phyloP scores from a whole-genome alignment of 2,797 vertebrate genomes.

The Tokudaia tokunoshimensis region DNA sequence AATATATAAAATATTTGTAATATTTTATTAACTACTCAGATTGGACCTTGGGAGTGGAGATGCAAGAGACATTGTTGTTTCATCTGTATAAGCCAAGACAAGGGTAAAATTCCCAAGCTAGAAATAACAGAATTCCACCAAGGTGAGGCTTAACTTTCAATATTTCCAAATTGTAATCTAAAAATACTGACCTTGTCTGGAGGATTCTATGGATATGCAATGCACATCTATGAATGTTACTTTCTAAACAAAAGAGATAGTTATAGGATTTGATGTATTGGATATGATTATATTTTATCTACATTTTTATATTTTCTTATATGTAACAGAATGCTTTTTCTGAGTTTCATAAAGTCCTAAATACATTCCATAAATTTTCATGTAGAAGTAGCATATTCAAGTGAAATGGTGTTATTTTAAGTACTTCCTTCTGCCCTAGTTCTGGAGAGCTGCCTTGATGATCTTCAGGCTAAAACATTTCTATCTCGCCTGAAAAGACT shows the following conservation, averaged over 20 bases:
- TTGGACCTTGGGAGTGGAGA: background rate
- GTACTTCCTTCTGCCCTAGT: background rate
- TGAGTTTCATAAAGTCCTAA: slow-evolving; percentile 37
- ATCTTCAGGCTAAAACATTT: background rate
- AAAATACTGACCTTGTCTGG: background rate
- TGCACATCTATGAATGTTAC: background rate
- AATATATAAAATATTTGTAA: background rate
- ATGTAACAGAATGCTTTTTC: slow-evolving; percentile 45
- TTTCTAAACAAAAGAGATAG: background rate
- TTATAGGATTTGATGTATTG: slow-evolving; percentile 9
- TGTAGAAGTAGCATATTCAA: slow-evolving; percentile 29
- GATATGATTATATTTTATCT: background rate
- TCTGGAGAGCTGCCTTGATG: slow-evolving; percentile 13
- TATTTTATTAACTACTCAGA: background rate
- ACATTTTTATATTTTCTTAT: slow-evolving; percentile 12
- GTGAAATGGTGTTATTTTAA: slow-evolving; percentile 25
- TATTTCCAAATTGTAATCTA: background rate
- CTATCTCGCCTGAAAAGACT: slow-evolving; percentile 2
- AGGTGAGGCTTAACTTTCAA: background rate
- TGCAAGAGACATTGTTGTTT: background rate
- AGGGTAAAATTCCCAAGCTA: background rate
- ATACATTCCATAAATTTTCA: slow-evolving; percentile 46
- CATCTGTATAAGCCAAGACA: background rate
- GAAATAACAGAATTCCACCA: background rate
- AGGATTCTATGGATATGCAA: background rate